These are phyloP conservation scores for Athrips mouffetella DNA, from an alignment of 2,888 invertebrate genomes.

Conservation along the genomic window DNA sequence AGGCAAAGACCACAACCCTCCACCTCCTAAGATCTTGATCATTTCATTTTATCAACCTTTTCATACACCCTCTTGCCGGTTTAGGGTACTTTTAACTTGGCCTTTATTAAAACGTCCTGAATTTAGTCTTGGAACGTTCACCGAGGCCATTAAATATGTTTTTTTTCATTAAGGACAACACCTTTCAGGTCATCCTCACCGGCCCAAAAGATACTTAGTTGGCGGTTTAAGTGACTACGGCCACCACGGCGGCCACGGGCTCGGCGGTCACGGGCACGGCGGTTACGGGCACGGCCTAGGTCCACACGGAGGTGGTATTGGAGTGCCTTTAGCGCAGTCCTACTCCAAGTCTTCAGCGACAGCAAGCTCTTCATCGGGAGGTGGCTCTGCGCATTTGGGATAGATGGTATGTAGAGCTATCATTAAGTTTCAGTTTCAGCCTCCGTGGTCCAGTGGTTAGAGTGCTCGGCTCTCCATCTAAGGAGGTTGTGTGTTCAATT, in stretches of 20 bases:
- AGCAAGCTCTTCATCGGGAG: slow-evolving; percentile 45
- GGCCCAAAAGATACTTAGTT: neutral
- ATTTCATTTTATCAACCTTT: no score
- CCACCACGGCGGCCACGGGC: slow-evolving; percentile 12
- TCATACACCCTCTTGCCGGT: no score
- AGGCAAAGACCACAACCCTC: no score
- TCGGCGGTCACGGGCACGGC: slow-evolving; percentile 23
- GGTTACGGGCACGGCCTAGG: slow-evolving; percentile 28
- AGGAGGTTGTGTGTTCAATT: no score
- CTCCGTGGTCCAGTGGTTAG: no score
- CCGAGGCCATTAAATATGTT: neutral
- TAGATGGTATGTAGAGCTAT: slow-evolving; percentile 18
- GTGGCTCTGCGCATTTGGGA: slow-evolving; percentile 25
- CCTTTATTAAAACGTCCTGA: no score
- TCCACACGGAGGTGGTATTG: no score
- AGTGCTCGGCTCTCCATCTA: no score
- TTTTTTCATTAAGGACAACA: neutral
- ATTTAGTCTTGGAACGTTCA: no score
- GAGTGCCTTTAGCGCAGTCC: slow-evolving; percentile 32
- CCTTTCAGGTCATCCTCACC: neutral
- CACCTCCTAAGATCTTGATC: no score
- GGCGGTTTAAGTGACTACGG: slow-evolving; percentile 19
- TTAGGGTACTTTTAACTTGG: no score
- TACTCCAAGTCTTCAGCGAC: slow-evolving; percentile 56
- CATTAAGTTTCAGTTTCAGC: neutral